Conservation (phyloP, 1,140 invertebrate genomes). For the Eufriesea mexicana region DNA sequence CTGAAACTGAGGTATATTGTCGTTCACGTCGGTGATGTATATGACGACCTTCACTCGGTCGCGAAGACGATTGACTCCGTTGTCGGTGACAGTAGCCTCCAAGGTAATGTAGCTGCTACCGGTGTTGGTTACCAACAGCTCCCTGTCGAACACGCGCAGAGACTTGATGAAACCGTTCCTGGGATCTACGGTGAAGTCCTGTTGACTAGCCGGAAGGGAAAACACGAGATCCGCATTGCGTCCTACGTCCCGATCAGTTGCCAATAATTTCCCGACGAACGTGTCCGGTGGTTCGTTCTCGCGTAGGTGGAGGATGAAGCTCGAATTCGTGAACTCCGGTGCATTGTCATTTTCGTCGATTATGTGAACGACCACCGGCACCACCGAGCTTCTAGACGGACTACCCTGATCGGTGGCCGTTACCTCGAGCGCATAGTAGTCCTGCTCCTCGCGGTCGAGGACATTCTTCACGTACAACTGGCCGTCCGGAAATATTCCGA, state of each 20-base stretch:
- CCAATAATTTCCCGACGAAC: conserved; percentile 94
- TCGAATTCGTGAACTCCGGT: conserved; percentile 93
- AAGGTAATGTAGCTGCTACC: conserved; percentile 91
- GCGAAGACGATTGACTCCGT: conserved; percentile 89
- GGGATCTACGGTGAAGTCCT: conserved; percentile 93
- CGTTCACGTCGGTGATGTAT: conserved; percentile 94
- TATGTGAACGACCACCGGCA: conserved; percentile 94
- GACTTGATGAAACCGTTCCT: conserved; percentile 96
- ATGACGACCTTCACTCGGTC: conserved; percentile 96
- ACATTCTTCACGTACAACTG: conserved; percentile 91
- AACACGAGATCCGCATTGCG: conserved; percentile 96
- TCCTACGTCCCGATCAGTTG: conserved; percentile 94
- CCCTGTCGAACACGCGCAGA: conserved; percentile 92
- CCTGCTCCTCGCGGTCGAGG: conserved; percentile 93
- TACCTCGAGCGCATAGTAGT: conserved; percentile 94
- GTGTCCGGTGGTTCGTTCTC: conserved; percentile 95
- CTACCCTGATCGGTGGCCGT: conserved; percentile 90
- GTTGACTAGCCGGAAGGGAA: conserved; percentile 88
- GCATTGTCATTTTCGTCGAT: conserved; percentile 98
- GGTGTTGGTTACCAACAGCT: conserved; percentile 88
- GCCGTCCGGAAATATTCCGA: conserved; percentile 95
- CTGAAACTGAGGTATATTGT: conserved; percentile 94
- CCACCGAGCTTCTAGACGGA: conserved; percentile 89
- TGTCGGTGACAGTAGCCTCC: conserved; percentile 94
- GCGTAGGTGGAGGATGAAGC: conserved; percentile 92